These are phyloP conservation scores for Gymnorhina tibicen DNA, from an alignment of 2,113 vertebrate species.

Conservation along the genomic window DNA sequence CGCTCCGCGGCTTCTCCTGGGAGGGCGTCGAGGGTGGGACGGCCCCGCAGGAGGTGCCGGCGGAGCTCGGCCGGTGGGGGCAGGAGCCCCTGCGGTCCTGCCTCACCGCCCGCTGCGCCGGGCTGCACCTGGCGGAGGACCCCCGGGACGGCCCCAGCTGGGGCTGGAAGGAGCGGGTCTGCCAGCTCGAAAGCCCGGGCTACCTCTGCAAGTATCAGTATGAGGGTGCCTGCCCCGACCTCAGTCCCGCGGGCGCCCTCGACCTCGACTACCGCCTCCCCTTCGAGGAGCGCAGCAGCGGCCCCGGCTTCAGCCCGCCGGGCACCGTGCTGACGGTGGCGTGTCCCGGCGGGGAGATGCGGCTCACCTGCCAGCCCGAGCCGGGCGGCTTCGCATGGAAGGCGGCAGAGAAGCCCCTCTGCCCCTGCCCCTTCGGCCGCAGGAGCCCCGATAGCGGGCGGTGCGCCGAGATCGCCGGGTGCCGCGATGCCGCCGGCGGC, in stretches of 20 bases:
- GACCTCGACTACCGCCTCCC: conserved; percentile 50
- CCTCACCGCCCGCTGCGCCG: conserved; percentile 44
- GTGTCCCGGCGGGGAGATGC: conserved; percentile 8
- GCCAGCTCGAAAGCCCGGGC: conserved; percentile 9
- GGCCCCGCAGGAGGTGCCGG: not conserved
- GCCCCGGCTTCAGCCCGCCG: conserved; percentile 65
- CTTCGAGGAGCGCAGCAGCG: conserved; percentile 41
- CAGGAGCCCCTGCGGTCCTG: conserved; percentile 62
- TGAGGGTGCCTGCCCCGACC: conserved; percentile 46
- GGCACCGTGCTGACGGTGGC: conserved; percentile 58
- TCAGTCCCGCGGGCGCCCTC: conserved; percentile 8
- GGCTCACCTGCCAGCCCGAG: not conserved
- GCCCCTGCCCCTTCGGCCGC: conserved; percentile 39
- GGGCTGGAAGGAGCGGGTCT: conserved; percentile 66
- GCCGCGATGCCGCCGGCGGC: conserved; percentile 8
- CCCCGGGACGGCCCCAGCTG: not conserved
- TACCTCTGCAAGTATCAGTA: conserved; percentile 68
- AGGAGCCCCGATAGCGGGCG: not conserved
- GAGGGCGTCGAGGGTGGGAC: not conserved
- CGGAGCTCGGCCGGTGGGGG: conserved; percentile 28
- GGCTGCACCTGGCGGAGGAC: not conserved
- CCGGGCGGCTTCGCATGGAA: not conserved
- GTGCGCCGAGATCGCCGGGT: conserved; percentile 17
- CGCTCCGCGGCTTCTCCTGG: conserved; percentile 73
- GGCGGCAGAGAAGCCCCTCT: not conserved